Evolutionary conservation across 2,797 vertebrate genomes (phyloP).

Genomic region (Pseudomugil tenellus): DNA sequence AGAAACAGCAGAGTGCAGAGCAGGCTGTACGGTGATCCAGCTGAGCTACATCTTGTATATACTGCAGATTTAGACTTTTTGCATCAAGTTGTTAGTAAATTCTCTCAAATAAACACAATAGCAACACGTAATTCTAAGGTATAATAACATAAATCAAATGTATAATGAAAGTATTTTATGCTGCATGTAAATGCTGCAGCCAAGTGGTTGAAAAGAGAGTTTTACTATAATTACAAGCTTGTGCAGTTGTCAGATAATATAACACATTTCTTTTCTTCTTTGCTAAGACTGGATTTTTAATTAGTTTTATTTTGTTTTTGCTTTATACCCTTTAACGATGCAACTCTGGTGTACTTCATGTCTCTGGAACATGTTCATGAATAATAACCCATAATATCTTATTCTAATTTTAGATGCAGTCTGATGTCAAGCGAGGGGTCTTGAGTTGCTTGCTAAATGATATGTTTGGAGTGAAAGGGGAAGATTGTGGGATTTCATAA

Average conservation of each 20-base stretch:
- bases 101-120: slow-evolving; percentile 13
- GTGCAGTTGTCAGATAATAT: background rate
- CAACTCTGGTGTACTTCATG: background rate
- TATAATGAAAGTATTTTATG: background rate
- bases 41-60: slow-evolving; percentile 46
- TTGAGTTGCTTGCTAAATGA: slow-evolving; percentile 68
- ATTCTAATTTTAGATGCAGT: slow-evolving; percentile 37
- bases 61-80: slow-evolving; percentile 34
- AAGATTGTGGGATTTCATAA: slow-evolving; percentile 78
- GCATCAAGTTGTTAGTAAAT: slow-evolving; percentile 5
- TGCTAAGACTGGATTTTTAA: background rate
- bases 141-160: background rate
- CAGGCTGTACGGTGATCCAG: slow-evolving; percentile 57
- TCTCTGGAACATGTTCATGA: slow-evolving; percentile 16
- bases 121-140: background rate
- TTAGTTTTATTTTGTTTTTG: background rate
- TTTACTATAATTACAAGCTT: background rate
- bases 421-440: slow-evolving; percentile 47
- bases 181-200: no score
- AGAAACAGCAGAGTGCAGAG: slow-evolving; percentile 77
- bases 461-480: slow-evolving; percentile 75
- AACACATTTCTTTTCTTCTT: background rate
- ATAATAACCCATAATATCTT: slow-evolving; percentile 36
- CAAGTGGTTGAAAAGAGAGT: background rate
- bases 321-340: background rate